Base-by-base conservation (phyloP, 2,888 invertebrate species). In the Toxonevra muliebris region DNA sequence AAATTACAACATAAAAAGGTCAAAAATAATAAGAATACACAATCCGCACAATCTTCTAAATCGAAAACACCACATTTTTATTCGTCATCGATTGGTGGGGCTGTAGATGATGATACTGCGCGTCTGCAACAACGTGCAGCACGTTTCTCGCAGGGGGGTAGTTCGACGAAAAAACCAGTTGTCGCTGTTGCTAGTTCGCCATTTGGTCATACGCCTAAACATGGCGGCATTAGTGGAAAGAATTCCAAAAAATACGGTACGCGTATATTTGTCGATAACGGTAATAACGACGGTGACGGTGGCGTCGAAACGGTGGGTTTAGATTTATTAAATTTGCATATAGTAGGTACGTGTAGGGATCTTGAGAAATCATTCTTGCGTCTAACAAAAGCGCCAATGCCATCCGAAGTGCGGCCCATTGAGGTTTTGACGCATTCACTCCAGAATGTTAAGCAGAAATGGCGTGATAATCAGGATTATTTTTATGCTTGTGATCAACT, bases 401-500 rank as follows among this genome's bases (percentile, higher is more conserved):
- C 96, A 55, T 90, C 92, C 82, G 93, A 94, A 82, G 95, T 99
- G 70, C 90, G 99, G 71, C 98, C 99, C 75, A 91, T 93, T 76
- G 88, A 91, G 82, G 92, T 99, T 59, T 89, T 99, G 70, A 88
- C 88, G 77, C 90, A 90, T 82, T 94, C 98, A 57, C 88, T 99
- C 79, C 90, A 90, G 81, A 93, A 94, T 87, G 97, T 98, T 12
- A 96, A 97, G 86, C 89, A 91, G 57, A 92, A 93, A 79, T 99
- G 98, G 97, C 89, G 92, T 74, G 88, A 90, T 67, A 94, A 92
- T 79, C 92, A 92, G 81, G 97, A 99, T 87, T 99, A 99, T 86
- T 92, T 91, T 86, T 98, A 97, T 88, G 94, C 96, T 69, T 98
- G 98, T 87, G 98, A 98, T 88, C 99, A 99, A 86, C 88, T 99